Conservation (phyloP, 2,113 vertebrate genomes). For the Leucosticte australis region DNA sequence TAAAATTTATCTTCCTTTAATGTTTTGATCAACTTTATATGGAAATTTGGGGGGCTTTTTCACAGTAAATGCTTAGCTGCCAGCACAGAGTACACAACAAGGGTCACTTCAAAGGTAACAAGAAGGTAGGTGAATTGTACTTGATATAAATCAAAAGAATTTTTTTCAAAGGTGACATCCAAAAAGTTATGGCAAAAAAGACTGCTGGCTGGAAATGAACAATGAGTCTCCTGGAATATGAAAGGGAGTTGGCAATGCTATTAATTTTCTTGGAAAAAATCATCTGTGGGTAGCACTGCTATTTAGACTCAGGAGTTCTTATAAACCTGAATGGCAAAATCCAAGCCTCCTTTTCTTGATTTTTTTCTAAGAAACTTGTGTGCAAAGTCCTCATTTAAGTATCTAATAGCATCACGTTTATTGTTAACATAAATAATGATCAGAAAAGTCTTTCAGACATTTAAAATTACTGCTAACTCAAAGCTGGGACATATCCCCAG, state of each 20-base stretch:
- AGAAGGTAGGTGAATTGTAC: background rate
- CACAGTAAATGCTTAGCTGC: background rate
- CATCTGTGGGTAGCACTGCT: background rate
- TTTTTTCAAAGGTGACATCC: constrained; percentile 26
- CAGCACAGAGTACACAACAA: background rate
- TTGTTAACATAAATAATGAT: background rate
- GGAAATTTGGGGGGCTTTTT: background rate
- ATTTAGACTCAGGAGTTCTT: background rate
- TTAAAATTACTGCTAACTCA: background rate
- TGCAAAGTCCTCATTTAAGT: background rate
- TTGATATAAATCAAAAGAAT: background rate
- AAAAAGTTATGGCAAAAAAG: background rate
- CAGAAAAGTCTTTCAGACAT: background rate
- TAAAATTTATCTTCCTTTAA: background rate
- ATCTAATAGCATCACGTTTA: background rate
- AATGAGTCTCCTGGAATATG: background rate
- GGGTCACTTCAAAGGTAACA: background rate
- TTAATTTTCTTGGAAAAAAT: background rate
- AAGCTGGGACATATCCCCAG: background rate
- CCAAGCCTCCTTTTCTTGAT: background rate
- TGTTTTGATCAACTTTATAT: background rate
- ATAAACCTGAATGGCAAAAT: background rate
- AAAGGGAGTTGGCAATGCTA: background rate
- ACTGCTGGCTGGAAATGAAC: background rate
- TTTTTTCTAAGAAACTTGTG: background rate